phyloP scores from a whole-genome alignment of 2,113 vertebrate species.

The Mus pahari region DNA sequence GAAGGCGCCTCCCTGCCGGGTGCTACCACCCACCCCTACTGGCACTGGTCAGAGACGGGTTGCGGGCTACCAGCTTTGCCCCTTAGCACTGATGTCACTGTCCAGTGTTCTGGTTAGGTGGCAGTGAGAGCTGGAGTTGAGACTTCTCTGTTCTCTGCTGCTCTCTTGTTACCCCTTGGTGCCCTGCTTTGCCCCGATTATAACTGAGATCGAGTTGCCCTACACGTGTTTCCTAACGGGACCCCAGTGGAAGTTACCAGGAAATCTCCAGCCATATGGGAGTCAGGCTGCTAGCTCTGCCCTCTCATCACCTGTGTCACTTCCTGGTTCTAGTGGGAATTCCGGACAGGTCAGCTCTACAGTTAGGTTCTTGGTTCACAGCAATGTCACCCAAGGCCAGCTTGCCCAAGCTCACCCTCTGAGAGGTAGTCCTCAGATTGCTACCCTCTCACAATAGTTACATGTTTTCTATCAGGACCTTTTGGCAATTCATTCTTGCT shows the following conservation, averaged over 20 bases:
- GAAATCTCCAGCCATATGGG: not conserved
- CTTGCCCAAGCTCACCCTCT: no score
- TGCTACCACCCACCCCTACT: not conserved
- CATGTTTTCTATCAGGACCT: not conserved
- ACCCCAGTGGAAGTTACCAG: not conserved
- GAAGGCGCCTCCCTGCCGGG: not conserved
- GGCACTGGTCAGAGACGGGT: not conserved
- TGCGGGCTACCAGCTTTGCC: no score
- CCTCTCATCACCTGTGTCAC: not conserved
- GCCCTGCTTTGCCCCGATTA: not conserved
- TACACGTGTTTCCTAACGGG: not conserved
- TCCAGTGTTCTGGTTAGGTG: not conserved
- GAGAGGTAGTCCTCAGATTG: no score
- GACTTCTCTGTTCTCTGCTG: not conserved
- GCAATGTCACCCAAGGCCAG: not conserved
- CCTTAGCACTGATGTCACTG: not conserved
- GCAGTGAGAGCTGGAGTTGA: not conserved
- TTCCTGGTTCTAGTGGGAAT: not conserved
- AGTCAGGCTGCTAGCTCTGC: not conserved
- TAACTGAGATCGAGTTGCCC: not conserved
- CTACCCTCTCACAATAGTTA: rapidly evolving
- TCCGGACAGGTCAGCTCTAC: not conserved
- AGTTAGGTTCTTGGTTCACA: not conserved
- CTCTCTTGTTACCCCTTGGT: not conserved
- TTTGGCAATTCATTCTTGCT: not conserved